Conservation (phyloP, 2,797 vertebrate species). For the Gymnocypris eckloni region DNA sequence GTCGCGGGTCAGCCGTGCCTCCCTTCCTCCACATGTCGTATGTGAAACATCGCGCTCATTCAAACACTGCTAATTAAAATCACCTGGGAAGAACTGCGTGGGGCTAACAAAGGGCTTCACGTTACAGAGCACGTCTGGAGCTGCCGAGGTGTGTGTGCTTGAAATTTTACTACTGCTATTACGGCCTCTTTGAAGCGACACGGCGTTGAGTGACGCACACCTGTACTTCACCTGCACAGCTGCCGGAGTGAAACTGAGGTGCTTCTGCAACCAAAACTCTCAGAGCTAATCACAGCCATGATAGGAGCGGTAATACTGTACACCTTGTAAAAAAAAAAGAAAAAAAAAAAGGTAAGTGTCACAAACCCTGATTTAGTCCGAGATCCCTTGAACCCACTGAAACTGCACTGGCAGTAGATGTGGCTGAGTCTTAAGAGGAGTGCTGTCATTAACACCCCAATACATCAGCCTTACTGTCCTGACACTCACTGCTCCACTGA, state of each 20-base stretch:
- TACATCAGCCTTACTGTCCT: constrained; percentile 20
- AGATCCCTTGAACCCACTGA: constrained; percentile 60
- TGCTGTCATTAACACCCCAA: constrained; percentile 44
- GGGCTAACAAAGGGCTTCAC: constrained; percentile 60
- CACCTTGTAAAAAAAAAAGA: constrained; percentile 57
- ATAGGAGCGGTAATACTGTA: constrained; percentile 57
- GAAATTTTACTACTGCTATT: constrained; percentile 66
- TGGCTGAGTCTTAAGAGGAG: constrained; percentile 54
- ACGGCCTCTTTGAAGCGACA: constrained; percentile 75
- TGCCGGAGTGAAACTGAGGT: constrained; percentile 73
- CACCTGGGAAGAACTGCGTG: constrained; percentile 61
- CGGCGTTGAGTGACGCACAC: constrained; percentile 73
- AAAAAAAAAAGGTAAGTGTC: constrained; percentile 41
- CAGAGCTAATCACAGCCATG: constrained; percentile 76
- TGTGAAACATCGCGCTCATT: constrained; percentile 51
- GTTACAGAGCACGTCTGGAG: constrained; percentile 48
- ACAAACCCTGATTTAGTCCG: constrained; percentile 65
- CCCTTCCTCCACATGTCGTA: constrained; percentile 44
- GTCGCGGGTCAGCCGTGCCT: constrained; percentile 67
- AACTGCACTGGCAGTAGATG: constrained; percentile 58
- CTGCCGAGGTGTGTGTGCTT: constrained; percentile 26
- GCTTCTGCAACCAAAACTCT: constrained; percentile 62
- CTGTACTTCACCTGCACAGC: constrained; percentile 84
- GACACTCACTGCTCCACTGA: constrained; percentile 39
- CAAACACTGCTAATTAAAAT: constrained; percentile 62